These are phyloP conservation scores for Athene noctua DNA, from an alignment of 2,113 vertebrate species.

Conservation along the genomic window DNA sequence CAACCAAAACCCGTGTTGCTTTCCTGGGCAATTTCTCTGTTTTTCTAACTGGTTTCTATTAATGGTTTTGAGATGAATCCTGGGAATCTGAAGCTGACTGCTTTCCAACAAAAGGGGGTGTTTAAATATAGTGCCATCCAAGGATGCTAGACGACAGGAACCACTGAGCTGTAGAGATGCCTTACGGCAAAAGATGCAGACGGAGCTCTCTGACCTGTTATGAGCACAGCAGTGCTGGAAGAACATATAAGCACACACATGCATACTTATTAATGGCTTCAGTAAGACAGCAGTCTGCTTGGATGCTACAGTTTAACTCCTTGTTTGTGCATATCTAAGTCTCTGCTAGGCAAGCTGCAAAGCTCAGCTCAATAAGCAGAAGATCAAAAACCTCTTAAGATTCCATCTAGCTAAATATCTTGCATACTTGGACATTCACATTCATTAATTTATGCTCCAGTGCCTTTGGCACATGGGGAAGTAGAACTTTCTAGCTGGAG, in stretches of 20 bases:
- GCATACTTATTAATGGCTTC: fast-evolving
- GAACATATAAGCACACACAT: too few species aligned
- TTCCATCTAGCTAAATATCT: neutral
- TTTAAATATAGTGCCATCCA: neutral
- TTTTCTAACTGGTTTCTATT: conserved; percentile 62
- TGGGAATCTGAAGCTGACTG: conserved; percentile 36
- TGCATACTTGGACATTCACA: neutral
- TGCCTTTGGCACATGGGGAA: neutral
- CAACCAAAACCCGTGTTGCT: neutral
- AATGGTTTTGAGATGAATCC: conserved; percentile 55
- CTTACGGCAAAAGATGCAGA: neutral
- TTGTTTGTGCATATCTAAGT: neutral
- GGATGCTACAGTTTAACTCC: neutral
- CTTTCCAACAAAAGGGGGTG: neutral
- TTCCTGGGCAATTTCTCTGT: conserved; percentile 58
- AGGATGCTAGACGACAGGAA: neutral
- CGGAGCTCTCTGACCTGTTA: neutral
- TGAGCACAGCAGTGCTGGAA: neutral
- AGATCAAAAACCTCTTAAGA: neutral
- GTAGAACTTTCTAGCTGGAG: neutral
- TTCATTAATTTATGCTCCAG: neutral
- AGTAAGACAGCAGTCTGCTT: neutral
- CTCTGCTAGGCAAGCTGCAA: neutral
- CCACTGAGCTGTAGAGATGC: neutral
- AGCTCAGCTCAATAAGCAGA: neutral